Base-by-base conservation (phyloP, 2,113 vertebrate genomes). In the Mastomys coucha region DNA sequence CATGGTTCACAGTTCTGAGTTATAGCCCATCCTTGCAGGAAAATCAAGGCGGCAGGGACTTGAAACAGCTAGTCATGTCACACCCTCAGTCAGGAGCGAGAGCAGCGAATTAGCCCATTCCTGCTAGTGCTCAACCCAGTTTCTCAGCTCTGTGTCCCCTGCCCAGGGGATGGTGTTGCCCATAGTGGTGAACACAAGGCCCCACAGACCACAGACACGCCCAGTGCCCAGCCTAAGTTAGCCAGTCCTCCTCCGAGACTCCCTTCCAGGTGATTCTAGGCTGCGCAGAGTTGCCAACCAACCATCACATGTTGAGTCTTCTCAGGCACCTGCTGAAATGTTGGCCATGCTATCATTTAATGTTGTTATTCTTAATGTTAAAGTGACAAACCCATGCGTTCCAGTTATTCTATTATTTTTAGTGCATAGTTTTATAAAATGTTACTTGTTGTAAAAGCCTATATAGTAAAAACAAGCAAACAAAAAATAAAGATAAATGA, bases 401-500 rank as follows among this genome's bases (percentile, higher is more conserved):
- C 60, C 56, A 60, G 12, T 26, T 82, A n/a, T 42, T 12, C n/a
- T 60, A 60, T 60, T 58, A 26, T 36, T 89, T 88, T 90, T 87
- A 84, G 33, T 72, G 20, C 58, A 26, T n/a, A 22, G 80, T 77
- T 94, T 89, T 92, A 14, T 9, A 95, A 95, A 92, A 80, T 1
- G 49, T 88, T 31, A 10, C 0, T 75, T 72, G 86, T 91, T 49
- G 85, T 56, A 76, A 93, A 91, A 95, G 13, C 16, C 28, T 85
- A 17, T 33, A 77, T 5, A 65, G 22, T 36, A 16, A 72, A 85
- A 60, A n/a, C 17, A n/a, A 56, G 49, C 45, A 89, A 67, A 78
- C 45, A 87, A 72, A 80, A 11, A 95, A 45, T 20, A 49, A 85
- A 92, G 51, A 93, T 16, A 80, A 93, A 95, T 14, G 31, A 17